Evolutionary conservation across 1,140 invertebrate genomes (phyloP).

Genomic region (Drosophila repleta): DNA sequence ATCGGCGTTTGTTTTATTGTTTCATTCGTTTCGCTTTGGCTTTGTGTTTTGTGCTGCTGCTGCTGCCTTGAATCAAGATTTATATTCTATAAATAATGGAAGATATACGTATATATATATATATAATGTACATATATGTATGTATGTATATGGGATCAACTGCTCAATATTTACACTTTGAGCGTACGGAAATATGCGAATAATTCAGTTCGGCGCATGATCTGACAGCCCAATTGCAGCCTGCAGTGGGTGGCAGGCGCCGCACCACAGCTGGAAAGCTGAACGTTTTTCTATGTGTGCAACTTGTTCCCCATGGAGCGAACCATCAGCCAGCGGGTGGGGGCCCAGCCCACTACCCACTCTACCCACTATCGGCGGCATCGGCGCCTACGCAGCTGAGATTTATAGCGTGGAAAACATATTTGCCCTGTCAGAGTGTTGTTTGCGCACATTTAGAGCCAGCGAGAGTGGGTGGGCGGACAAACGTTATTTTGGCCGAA

Average conservation of each 20-base stretch:
- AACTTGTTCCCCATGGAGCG: slow-evolving; percentile 23
- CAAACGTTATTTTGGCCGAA: slow-evolving; percentile 26
- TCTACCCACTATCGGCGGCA: slow-evolving; percentile 7
- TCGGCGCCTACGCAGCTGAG: slow-evolving; percentile 41
- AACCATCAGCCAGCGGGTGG: slow-evolving; percentile 8
- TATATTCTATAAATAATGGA: slow-evolving; percentile 76
- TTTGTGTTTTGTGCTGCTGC: slow-evolving; percentile 22
- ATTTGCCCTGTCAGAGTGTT: slow-evolving; percentile 31
- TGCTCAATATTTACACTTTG: slow-evolving; percentile 38
- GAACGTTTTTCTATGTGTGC: not conserved
- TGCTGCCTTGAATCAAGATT: slow-evolving; percentile 73
- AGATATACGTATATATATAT: slow-evolving; percentile 25
- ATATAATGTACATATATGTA: not conserved
- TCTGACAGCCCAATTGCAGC: slow-evolving; percentile 9
- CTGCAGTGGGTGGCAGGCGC: slow-evolving; percentile 38
- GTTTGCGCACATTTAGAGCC: slow-evolving; percentile 24
- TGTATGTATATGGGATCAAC: slow-evolving; percentile 23
- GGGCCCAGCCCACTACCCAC: not conserved
- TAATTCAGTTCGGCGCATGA: slow-evolving; percentile 27
- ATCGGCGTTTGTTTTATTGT: slow-evolving; percentile 62
- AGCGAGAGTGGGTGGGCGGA: slow-evolving; percentile 7
- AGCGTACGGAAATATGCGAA: slow-evolving; percentile 48
- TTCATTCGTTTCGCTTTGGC: slow-evolving; percentile 30
- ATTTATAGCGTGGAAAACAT: slow-evolving; percentile 42
- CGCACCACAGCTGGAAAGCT: slow-evolving; percentile 33